phyloP scores from a whole-genome alignment of 2,797 vertebrate genomes.

The Alfaro cultratus region DNA sequence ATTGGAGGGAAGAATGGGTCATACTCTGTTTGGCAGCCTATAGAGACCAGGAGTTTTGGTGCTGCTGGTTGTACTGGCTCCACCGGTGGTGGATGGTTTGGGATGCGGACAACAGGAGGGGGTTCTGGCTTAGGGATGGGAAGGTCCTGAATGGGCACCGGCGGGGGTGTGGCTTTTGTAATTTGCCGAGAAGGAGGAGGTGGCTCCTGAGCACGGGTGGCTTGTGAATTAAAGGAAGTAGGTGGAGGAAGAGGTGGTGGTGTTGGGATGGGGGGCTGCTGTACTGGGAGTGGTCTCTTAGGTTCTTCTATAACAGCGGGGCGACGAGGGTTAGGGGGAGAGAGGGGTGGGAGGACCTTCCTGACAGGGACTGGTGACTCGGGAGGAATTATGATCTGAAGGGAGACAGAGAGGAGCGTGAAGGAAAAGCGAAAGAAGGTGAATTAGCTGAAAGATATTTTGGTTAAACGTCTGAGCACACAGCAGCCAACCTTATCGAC shows the following conservation, averaged over 20 bases:
- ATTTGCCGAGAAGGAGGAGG: slow-evolving; percentile 46
- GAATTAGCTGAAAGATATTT: slow-evolving; percentile 15
- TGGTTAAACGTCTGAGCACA: slow-evolving; percentile 25
- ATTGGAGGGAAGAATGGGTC: slow-evolving; percentile 83
- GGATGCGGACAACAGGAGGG: slow-evolving; percentile 58
- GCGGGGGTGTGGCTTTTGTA: slow-evolving; percentile 62
- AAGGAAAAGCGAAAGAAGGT: slow-evolving; percentile 20
- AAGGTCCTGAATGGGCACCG: slow-evolving; percentile 50
- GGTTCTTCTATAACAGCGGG: slow-evolving; percentile 78
- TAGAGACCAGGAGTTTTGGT: slow-evolving; percentile 83
- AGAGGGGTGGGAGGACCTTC: slow-evolving; percentile 74
- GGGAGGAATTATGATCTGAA: slow-evolving; percentile 87
- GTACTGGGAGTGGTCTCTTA: slow-evolving; percentile 46
- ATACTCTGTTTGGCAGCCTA: slow-evolving; percentile 92
- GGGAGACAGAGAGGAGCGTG: slow-evolving; percentile 32
- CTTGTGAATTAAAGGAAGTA: slow-evolving; percentile 53
- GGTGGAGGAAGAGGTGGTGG: slow-evolving; percentile 60
- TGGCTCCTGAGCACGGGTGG: slow-evolving; percentile 37
- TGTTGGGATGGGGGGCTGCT: slow-evolving; percentile 64
- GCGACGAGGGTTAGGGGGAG: slow-evolving; percentile 47
- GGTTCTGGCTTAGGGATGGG: slow-evolving; percentile 52
- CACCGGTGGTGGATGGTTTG: slow-evolving; percentile 60
- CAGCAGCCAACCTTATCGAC: slow-evolving; percentile 90
- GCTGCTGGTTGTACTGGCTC: slow-evolving; percentile 58
- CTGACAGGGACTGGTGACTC: slow-evolving; percentile 84